Conservation (phyloP, 2,797 vertebrate species). For the Eleutherodactylus coqui region DNA sequence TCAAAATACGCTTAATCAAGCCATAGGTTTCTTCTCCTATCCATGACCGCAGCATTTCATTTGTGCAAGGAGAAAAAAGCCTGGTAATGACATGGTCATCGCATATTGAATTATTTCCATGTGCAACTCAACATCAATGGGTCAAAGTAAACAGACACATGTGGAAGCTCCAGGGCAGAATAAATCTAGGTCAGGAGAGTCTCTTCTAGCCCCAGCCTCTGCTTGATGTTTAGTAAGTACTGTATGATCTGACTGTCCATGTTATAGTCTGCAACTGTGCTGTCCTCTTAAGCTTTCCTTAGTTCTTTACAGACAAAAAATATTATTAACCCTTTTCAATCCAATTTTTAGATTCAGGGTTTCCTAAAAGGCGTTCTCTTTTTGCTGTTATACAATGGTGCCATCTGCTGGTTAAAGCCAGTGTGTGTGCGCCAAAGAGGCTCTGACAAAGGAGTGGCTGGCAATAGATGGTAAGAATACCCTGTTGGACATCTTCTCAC, state of each 20-base stretch:
- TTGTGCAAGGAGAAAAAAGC: background rate
- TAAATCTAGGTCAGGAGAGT: background rate
- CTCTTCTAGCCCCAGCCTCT: background rate
- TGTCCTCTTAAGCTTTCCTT: too few relatives aligned
- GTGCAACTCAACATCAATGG: slow-evolving; percentile 37
- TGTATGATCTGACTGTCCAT: background rate
- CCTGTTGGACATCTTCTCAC: too few relatives aligned
- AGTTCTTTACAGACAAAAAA: background rate
- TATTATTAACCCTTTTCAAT: too few relatives aligned
- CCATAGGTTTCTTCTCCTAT: background rate
- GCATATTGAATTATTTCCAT: slow-evolving; percentile 33
- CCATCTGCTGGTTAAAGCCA: too few relatives aligned
- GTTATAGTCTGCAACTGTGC: background rate
- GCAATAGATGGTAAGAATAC: too few relatives aligned
- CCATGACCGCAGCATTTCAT: background rate
- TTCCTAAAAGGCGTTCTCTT: too few relatives aligned
- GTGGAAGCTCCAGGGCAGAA: slow-evolving; percentile 24
- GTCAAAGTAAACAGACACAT: slow-evolving; percentile 31
- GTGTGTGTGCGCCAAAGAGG: too few relatives aligned
- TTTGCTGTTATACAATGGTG: too few relatives aligned
- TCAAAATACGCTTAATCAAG: background rate
- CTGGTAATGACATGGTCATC: background rate
- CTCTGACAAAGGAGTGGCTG: too few relatives aligned
- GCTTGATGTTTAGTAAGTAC: slow-evolving; percentile 1
- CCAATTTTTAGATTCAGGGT: too few relatives aligned